Evolutionary conservation across 1,140 invertebrate genomes (phyloP).

Genomic region (Nasonia giraulti): DNA sequence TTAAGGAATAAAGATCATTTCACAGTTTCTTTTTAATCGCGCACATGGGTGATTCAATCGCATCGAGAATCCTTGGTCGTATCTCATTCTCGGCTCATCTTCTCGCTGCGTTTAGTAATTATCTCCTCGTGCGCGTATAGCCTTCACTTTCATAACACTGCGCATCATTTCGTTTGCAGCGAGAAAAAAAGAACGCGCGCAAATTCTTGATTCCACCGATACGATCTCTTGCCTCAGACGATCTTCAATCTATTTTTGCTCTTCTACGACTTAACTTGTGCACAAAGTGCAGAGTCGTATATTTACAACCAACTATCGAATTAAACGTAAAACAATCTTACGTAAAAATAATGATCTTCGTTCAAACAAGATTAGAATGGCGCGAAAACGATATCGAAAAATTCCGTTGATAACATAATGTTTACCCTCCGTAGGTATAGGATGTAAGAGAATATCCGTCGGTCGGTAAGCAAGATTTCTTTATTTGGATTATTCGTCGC

Average conservation of each 20-base stretch:
- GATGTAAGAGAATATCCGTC: not conserved
- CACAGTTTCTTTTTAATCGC: not conserved
- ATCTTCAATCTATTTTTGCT: not conserved
- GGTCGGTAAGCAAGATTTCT: not conserved
- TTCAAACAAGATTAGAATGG: too few relatives aligned
- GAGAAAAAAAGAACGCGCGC: not conserved
- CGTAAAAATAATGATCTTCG: too few relatives aligned
- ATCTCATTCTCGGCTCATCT: not conserved
- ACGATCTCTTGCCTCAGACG: not conserved
- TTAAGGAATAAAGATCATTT: too few relatives aligned
- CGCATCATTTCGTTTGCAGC: not conserved
- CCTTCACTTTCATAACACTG: not conserved
- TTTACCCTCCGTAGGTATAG: not conserved
- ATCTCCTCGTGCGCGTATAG: not conserved
- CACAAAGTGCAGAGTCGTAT: too few relatives aligned
- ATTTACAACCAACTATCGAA: too few relatives aligned
- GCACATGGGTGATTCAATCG: not conserved
- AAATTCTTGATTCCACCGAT: not conserved
- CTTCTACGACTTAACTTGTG: not conserved
- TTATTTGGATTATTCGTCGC: not conserved
- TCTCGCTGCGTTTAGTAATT: not conserved
- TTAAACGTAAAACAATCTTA: too few relatives aligned
- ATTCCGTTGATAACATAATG: not conserved
- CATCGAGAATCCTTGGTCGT: not conserved
- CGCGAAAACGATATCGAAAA: not conserved